Percentiles rank a stretch among this genome's conserved stretches.
phyloP scores from a whole-genome alignment of 2,113 vertebrate genomes.

The Notiomystis cincta region DNA sequence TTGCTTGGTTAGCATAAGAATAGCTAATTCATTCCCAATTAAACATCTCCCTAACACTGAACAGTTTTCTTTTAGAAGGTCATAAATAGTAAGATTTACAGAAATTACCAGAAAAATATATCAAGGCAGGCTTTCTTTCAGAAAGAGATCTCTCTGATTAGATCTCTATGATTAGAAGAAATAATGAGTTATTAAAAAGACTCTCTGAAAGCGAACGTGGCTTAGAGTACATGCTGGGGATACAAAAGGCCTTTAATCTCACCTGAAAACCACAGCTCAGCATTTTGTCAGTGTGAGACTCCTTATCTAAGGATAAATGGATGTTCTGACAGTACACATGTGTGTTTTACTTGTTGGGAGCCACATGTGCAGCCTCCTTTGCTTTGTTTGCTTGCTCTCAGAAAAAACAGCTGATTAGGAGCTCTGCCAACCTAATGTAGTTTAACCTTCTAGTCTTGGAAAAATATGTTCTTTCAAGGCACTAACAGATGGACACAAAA shows the following conservation, averaged over 20 bases:
- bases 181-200: background rate
- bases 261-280: background rate
- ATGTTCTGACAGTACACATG: background rate
- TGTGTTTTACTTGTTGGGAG: background rate
- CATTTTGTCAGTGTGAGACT: background rate
- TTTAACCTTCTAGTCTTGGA: background rate
- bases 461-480: background rate
- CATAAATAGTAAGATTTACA: background rate
- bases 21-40: background rate
- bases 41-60: background rate
- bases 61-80: background rate
- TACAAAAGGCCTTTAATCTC: background rate
- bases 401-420: background rate
- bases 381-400: background rate
- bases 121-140: background rate
- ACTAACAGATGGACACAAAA: background rate
- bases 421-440: background rate
- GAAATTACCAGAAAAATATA: background rate
- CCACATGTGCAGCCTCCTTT: background rate
- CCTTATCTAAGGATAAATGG: accelerated
- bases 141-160: background rate
- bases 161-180: background rate
- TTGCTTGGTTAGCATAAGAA: background rate
- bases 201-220: background rate
- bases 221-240: background rate